A percentile compares a stretch with the other conserved stretches of the same genome.
Conservation (phyloP, 2,888 invertebrate genomes). For the Balanococcus diminutus region DNA sequence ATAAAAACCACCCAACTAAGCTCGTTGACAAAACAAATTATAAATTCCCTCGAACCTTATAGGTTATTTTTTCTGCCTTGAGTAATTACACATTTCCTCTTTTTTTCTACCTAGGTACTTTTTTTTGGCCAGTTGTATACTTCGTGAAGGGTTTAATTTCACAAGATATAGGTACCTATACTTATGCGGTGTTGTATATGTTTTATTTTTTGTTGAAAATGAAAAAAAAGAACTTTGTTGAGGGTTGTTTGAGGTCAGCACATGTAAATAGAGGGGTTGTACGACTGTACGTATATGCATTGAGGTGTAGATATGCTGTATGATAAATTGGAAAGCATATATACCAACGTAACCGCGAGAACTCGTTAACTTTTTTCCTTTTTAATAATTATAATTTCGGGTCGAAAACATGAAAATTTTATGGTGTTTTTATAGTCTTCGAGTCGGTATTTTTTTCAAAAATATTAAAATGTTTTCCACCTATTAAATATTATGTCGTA, state of each 20-base stretch:
- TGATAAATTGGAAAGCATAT: not conserved
- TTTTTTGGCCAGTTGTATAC: not conserved
- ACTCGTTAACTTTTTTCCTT: not conserved
- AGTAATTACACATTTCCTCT: not conserved
- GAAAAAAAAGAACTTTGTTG: too few relatives aligned
- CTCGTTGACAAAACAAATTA: not conserved
- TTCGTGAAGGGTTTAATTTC: too few relatives aligned
- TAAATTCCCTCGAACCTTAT: not conserved
- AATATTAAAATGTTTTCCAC: not conserved
- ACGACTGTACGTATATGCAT: too few relatives aligned
- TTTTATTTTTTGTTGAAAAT: too few relatives aligned
- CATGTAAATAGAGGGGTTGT: not conserved
- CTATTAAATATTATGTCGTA: not conserved
- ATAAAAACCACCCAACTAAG: not conserved
- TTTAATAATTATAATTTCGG: not conserved
- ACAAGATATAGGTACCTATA: too few relatives aligned
- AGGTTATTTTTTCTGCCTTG: not conserved
- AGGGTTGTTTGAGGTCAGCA: not conserved
- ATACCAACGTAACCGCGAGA: not conserved
- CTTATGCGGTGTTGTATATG: too few relatives aligned
- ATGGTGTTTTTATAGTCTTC: not conserved
- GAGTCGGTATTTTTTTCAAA: not conserved
- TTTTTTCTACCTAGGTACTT: too few relatives aligned
- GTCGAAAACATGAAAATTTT: not conserved
- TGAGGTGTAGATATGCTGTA: too few relatives aligned